These are phyloP conservation scores for Brachypodius melanocephalos DNA, from an alignment of 2,113 vertebrate genomes.

Conservation along the genomic window DNA sequence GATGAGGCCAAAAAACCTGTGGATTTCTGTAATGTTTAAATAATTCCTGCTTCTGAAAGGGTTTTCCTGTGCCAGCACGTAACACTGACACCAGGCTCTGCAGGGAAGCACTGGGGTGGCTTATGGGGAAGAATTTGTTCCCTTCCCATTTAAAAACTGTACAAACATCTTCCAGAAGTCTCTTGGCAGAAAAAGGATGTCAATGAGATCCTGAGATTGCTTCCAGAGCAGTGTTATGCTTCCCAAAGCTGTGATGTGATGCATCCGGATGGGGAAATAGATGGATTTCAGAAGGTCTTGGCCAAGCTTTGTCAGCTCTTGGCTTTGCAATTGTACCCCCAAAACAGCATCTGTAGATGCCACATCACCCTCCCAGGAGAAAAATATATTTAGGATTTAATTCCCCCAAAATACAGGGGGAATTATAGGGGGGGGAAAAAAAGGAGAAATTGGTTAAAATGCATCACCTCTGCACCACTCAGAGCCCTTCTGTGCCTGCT, in stretches of 20 bases:
- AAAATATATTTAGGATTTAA: neutral
- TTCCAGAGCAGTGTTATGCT: neutral
- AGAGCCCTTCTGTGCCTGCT: neutral
- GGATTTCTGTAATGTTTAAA: neutral
- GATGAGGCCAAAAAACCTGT: neutral
- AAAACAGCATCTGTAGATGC: neutral
- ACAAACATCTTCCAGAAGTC: neutral
- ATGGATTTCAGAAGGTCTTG: neutral
- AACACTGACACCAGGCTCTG: neutral
- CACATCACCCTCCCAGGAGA: neutral
- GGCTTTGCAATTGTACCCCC: neutral
- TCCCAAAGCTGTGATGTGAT: neutral
- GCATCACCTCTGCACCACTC: accelerated
- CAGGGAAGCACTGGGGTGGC: neutral
- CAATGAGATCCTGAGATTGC: neutral
- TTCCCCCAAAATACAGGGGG: accelerated
- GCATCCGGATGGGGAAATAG: neutral
- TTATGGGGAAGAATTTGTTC: neutral
- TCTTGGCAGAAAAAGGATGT: neutral
- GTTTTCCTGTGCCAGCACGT: neutral
- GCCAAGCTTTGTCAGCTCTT: neutral
- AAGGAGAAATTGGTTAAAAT: neutral
- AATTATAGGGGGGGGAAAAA: accelerated
- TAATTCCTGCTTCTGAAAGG: neutral
- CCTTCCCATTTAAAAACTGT: neutral